Conservation (phyloP, 2,797 vertebrate genomes). For the Linurgus olivaceus region DNA sequence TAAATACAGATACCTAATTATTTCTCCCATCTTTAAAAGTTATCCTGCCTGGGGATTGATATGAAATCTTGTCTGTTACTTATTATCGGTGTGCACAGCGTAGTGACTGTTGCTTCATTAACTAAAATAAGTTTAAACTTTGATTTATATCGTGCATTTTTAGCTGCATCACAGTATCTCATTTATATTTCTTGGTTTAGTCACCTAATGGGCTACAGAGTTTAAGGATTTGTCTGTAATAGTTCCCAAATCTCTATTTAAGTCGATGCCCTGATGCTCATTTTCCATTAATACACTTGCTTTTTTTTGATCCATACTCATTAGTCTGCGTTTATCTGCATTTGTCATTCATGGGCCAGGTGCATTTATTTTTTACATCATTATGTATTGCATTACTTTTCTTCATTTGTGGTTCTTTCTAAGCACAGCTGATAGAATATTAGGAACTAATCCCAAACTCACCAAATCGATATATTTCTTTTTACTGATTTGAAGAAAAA, state of each 20-base stretch:
- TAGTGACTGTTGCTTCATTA: background rate
- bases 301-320: background rate
- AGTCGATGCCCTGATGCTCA: background rate
- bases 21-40: background rate
- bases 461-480: background rate
- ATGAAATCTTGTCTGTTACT: background rate
- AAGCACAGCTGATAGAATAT: background rate
- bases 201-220: background rate
- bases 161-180: background rate
- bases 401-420: background rate
- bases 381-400: background rate
- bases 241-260: background rate
- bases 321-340: constrained; percentile 6
- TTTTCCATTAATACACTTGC: background rate
- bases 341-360: constrained; percentile 1
- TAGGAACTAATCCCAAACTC: background rate
- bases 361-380: background rate
- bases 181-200: constrained; percentile 12
- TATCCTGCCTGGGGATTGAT: background rate
- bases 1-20: background rate
- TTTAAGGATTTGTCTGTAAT: background rate
- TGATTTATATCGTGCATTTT: background rate
- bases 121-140: background rate
- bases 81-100: background rate
- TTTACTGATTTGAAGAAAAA: background rate